A percentile compares a stretch with the other conserved stretches of the same genome.
Conservation (phyloP, 1,140 invertebrate genomes). For the Riptortus pedestris region DNA sequence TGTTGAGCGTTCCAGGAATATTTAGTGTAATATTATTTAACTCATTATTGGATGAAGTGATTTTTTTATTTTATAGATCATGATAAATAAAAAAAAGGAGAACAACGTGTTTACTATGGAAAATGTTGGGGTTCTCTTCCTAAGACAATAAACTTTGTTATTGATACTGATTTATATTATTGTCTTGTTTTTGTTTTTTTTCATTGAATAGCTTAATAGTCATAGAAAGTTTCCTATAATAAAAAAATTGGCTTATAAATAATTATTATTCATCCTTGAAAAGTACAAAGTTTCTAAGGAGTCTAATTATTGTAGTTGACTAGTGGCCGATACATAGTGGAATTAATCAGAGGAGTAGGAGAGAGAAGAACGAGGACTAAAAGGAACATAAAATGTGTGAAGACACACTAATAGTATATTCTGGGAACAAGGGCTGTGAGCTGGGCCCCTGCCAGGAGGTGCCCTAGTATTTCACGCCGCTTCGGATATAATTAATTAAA, state of each 20-base stretch:
- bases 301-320: neutral
- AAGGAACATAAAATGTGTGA: neutral
- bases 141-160: too few relatives aligned
- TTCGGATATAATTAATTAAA: neutral
- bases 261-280: neutral
- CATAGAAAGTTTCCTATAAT: too few relatives aligned
- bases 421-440: neutral
- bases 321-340: neutral
- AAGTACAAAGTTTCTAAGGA: neutral
- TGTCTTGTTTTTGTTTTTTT: too few relatives aligned
- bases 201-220: too few relatives aligned
- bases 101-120: too few relatives aligned
- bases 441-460: neutral
- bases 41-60: too few relatives aligned
- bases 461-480: neutral
- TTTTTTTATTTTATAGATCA: too few relatives aligned
- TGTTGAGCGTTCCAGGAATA: too few relatives aligned
- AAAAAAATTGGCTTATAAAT: neutral
- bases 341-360: neutral
- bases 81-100: too few relatives aligned
- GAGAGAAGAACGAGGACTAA: neutral
- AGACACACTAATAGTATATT: neutral
- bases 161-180: too few relatives aligned
- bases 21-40: too few relatives aligned
- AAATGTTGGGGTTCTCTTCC: too few relatives aligned